phyloP scores from a whole-genome alignment of 2,888 invertebrate species.

The Xanthia icteritia region DNA sequence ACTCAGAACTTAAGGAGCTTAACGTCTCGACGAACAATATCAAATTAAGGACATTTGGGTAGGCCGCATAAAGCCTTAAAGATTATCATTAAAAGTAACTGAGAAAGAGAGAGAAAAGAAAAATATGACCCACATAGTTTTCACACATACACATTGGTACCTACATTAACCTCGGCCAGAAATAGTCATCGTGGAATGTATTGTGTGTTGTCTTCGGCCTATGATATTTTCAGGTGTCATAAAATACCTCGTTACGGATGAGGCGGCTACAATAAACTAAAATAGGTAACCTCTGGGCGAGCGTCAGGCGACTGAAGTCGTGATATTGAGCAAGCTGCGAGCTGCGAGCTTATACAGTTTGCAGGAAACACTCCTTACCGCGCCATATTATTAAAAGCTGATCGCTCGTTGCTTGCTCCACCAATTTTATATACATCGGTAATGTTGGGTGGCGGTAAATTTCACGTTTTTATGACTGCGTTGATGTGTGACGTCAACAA shows the following conservation, averaged over 20 bases:
- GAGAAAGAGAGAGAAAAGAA: too few species aligned
- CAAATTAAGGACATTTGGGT: too few species aligned
- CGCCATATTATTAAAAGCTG: conserved; percentile 6
- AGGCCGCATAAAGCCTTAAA: too few species aligned
- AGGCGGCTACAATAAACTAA: too few species aligned
- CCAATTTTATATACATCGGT: conserved; percentile 33
- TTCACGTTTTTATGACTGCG: conserved; percentile 54
- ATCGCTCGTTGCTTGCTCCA: conserved; percentile 23
- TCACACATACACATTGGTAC: not conserved
- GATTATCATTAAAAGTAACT: too few species aligned
- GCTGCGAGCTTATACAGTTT: not conserved
- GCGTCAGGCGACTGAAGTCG: too few species aligned
- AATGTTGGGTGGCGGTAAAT: conserved; percentile 44
- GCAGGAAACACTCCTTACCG: too few species aligned
- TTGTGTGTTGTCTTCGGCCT: not conserved
- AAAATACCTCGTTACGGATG: not conserved
- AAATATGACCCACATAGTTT: too few species aligned
- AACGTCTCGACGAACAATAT: too few species aligned
- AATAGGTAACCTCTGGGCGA: too few species aligned
- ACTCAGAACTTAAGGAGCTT: too few species aligned
- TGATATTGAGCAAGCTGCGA: not conserved
- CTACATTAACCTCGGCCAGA: not conserved
- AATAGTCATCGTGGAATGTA: not conserved
- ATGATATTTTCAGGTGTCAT: not conserved
- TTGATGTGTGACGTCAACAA: conserved; percentile 56